Percentiles rank a stretch among this genome's conserved stretches.
Conservation (phyloP, 2,797 vertebrate species). For the Danio kyathit region DNA sequence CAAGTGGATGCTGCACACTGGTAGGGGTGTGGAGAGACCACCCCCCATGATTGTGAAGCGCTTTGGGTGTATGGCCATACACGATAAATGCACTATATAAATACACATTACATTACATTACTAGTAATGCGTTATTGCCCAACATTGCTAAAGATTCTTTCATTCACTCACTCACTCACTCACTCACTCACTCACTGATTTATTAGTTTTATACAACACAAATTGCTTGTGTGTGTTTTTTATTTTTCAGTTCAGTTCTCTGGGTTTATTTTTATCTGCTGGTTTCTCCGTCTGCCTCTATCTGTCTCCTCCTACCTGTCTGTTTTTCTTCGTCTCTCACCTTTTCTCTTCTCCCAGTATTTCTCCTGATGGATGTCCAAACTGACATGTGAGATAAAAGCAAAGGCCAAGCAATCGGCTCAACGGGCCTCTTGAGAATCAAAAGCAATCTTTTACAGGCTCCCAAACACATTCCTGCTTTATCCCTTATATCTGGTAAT, state of each 20-base stretch:
- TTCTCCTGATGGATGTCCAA: slow-evolving; percentile 16
- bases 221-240: neutral
- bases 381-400: slow-evolving; percentile 46
- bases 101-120: too few species aligned
- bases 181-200: too few species aligned
- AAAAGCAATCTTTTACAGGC: slow-evolving; percentile 31
- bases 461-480: slow-evolving; percentile 1
- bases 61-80: too few species aligned
- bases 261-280: slow-evolving; percentile 14
- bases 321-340: slow-evolving; percentile 7
- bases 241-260: neutral
- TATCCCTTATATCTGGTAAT: slow-evolving; percentile 19
- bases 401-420: slow-evolving; percentile 5
- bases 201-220: too few species aligned
- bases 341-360: slow-evolving; percentile 1
- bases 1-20: too few species aligned
- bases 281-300: neutral
- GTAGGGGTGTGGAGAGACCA: too few species aligned
- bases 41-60: too few species aligned
- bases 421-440: slow-evolving; percentile 11
- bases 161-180: too few species aligned
- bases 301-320: neutral
- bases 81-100: too few species aligned
- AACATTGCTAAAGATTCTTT: too few species aligned
- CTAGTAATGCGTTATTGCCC: too few species aligned